Conservation (phyloP, 2,797 vertebrate species). For the Chanos chanos region DNA sequence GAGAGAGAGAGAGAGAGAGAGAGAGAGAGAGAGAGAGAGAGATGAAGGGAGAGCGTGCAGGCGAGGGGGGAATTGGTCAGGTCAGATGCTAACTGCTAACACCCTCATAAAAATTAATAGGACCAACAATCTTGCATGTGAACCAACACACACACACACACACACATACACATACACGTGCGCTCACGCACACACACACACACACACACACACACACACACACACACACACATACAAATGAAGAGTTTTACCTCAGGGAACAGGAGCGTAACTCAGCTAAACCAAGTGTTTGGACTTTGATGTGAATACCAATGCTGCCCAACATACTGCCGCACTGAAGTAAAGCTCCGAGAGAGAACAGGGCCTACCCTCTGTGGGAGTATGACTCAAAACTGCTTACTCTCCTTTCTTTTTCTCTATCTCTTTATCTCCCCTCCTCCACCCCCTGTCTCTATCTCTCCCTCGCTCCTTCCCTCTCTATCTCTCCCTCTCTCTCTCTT, state of each 20-base stretch:
- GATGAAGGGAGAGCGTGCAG: too few species aligned
- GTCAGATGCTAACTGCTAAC: not conserved
- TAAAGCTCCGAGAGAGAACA: slow-evolving; percentile 16
- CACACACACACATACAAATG: slow-evolving; percentile 11
- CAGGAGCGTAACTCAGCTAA: slow-evolving; percentile 25
- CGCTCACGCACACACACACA: not conserved
- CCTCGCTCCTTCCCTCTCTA: slow-evolving; percentile 14
- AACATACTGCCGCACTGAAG: slow-evolving; percentile 4
- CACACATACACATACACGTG: not conserved
- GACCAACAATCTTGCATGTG: not conserved
- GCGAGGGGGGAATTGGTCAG: too few species aligned
- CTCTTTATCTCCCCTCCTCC: not conserved
- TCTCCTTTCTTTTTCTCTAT: slow-evolving; percentile 10
- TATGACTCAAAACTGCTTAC: slow-evolving; percentile 27
- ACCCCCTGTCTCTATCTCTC: slow-evolving; percentile 5
- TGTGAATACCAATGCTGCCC: slow-evolving; percentile 25
- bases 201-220: slow-evolving; percentile 1
- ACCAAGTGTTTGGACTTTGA: slow-evolving; percentile 14
- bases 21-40: too few species aligned
- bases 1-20: too few species aligned
- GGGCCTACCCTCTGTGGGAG: slow-evolving; percentile 19
- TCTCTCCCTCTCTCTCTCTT: not conserved
- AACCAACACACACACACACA: not conserved
- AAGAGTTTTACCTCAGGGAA: slow-evolving; percentile 15
- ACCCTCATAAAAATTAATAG: not conserved